Conservation (phyloP, 2,113 vertebrate species). For the Taurulus bubalis region DNA sequence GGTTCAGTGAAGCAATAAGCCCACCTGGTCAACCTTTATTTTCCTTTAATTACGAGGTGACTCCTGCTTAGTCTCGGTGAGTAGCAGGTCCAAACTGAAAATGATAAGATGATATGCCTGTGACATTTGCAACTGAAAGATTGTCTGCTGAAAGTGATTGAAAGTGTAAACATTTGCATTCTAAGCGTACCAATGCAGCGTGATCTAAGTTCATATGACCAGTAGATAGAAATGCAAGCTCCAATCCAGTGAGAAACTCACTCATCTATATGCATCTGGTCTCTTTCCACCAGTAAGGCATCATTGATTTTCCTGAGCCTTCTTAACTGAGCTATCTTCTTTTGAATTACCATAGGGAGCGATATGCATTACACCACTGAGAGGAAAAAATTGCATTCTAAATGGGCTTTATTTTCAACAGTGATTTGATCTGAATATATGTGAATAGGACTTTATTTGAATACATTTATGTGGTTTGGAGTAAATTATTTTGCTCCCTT, state of each 20-base stretch:
- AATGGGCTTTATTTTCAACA: conserved; percentile 77
- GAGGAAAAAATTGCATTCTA: conserved; percentile 74
- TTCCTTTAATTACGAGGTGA: conserved; percentile 46
- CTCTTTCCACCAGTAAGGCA: conserved; percentile 67
- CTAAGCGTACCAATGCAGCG: background rate
- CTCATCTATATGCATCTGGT: conserved; percentile 77
- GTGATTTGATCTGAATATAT: conserved; percentile 79
- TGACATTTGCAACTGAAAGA: conserved; percentile 37
- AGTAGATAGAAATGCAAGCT: conserved; percentile 26
- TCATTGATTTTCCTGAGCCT: conserved; percentile 77
- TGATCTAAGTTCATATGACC: conserved; percentile 9
- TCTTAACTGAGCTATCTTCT: conserved; percentile 82
- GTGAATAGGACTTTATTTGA: conserved; percentile 77
- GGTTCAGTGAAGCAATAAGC: conserved; percentile 34
- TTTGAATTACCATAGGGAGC: conserved; percentile 77
- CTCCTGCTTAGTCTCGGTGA: conserved; percentile 3
- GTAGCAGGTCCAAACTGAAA: conserved; percentile 2
- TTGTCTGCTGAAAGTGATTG: background rate
- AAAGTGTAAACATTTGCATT: conserved; percentile 4
- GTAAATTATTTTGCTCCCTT: conserved; percentile 73
- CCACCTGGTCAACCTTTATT: conserved; percentile 41
- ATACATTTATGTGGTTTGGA: conserved; percentile 71
- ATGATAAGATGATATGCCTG: background rate
- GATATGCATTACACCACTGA: conserved; percentile 71
- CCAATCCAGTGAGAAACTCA: conserved; percentile 36